Evolutionary conservation across 2,797 vertebrate genomes (phyloP), one percentile per base, ranked within the genome.

Genomic region (Xiphorhynchus erythropygius): DNA sequence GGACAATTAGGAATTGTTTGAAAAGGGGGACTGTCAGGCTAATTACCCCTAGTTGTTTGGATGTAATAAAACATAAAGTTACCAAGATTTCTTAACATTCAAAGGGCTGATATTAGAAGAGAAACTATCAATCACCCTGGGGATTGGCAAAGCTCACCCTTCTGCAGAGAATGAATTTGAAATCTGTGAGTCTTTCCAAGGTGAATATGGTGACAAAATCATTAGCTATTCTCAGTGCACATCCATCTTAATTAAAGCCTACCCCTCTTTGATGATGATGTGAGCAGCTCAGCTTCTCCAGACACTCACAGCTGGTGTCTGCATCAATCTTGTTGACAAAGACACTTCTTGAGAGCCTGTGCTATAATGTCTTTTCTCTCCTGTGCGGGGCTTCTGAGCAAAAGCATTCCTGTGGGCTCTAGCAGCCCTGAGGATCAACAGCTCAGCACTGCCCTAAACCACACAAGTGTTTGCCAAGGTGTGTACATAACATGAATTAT

Each of bases 191-290:
- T 85, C 55, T 91, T 90, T 91, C 41, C 59, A 73, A 82, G 70
- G 85, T 89, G 90, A 94, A 21, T 35, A 33, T 18, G 24, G 46
- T 89, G 67, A 87, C 57, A 71, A 42, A 81, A 81, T 10, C 12
- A 56, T 70, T 70, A 94, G 27, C 46, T 25, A 9, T 75, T 91
- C 79, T 84, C 70, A 27, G 57, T 37, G 56, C 41, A 44, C 53
- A 68, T 87, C 50, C 24, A 42, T 89, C 88, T 84, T 79, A 89
- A 75, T 89, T 89, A 79, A 78, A 50, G 37, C 37, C n/a, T 84
- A 11, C 19, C 37, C 18, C 17, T 22, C 41, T 47, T 30, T 44
- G 56, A 86, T 24, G 52, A 57, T 46, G 44, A 30, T 47, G 52
- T 1, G 64, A 75, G 55, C 46, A 82, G 50, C 28, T 16, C 50